Evolutionary conservation across 2,888 invertebrate genomes (phyloP).

Genomic region (Gari tellinella): DNA sequence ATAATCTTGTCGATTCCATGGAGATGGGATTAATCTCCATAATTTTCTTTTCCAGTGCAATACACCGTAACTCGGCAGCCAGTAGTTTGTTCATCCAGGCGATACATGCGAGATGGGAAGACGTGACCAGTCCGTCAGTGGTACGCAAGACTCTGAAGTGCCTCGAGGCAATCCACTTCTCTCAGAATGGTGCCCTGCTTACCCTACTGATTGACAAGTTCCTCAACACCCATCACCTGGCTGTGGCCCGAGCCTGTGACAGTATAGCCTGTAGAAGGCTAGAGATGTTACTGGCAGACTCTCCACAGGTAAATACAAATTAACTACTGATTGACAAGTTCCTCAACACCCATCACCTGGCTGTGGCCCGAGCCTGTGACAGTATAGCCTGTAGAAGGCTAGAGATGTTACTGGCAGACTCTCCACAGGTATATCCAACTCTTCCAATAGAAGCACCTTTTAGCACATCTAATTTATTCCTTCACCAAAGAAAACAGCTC

Average conservation of each 20-base stretch:
- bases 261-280: constrained; percentile 89
- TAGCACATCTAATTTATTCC: too few relatives aligned
- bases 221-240: constrained; percentile 89
- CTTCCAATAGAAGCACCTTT: too few relatives aligned
- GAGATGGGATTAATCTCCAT: background rate
- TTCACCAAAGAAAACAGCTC: too few relatives aligned
- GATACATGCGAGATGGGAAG: constrained; percentile 88
- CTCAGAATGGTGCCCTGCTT: constrained; percentile 91
- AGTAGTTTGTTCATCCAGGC: constrained; percentile 91
- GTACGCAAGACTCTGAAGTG: constrained; percentile 89
- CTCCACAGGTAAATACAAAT: constrained; percentile 80
- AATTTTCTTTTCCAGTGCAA: constrained; percentile 83
- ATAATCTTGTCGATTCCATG: too few relatives aligned
- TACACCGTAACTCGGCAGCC: constrained; percentile 88
- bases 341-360: constrained; percentile 89
- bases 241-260: constrained; percentile 89
- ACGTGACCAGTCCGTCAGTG: constrained; percentile 87
- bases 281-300: constrained; percentile 89
- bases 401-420: constrained; percentile 89
- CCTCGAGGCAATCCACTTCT: constrained; percentile 87
- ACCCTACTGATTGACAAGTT: constrained; percentile 88
- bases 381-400: constrained; percentile 89
- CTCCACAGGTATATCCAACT: constrained; percentile 80
- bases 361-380: constrained; percentile 89
- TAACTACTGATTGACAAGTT: constrained; percentile 88